These are phyloP conservation scores for Eupithecia subfuscata DNA, from an alignment of 2,888 invertebrate genomes.

Conservation along the genomic window DNA sequence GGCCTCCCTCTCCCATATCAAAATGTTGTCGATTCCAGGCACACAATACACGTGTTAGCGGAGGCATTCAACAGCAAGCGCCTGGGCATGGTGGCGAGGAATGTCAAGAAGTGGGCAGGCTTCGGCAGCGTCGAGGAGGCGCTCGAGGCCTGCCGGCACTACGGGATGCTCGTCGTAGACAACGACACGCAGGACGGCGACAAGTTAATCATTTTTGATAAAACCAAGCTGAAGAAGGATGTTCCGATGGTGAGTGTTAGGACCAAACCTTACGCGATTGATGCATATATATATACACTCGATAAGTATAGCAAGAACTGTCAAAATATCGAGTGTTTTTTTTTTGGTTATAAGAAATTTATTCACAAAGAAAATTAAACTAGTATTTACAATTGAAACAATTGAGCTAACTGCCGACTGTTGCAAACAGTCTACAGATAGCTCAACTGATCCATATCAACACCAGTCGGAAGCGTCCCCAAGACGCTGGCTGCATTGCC, in stretches of 20 bases:
- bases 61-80: constrained; percentile 84
- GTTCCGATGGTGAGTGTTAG: constrained; percentile 65
- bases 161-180: constrained; percentile 66
- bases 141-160: constrained; percentile 74
- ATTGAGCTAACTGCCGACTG: too few species aligned
- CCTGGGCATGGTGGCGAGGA: constrained; percentile 74
- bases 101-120: constrained; percentile 75
- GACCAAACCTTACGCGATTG: neutral
- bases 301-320: too few species aligned
- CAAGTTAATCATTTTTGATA: constrained; percentile 48
- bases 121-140: constrained; percentile 72
- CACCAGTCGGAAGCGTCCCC: too few species aligned
- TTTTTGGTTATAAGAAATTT: too few species aligned
- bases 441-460: too few species aligned
- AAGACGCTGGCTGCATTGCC: too few species aligned
- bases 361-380: too few species aligned
- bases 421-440: too few species aligned
- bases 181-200: constrained; percentile 49
- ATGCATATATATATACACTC: neutral
- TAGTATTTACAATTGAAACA: too few species aligned
- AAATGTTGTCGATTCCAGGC: constrained; percentile 64
- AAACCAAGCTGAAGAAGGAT: constrained; percentile 65
- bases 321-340: too few species aligned
- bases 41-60: constrained; percentile 81
- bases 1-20: too few species aligned